Evolutionary conservation across 2,113 vertebrate species (phyloP), one percentile per base, ranked within the genome.

Genomic region (Phocoena sinus): DNA sequence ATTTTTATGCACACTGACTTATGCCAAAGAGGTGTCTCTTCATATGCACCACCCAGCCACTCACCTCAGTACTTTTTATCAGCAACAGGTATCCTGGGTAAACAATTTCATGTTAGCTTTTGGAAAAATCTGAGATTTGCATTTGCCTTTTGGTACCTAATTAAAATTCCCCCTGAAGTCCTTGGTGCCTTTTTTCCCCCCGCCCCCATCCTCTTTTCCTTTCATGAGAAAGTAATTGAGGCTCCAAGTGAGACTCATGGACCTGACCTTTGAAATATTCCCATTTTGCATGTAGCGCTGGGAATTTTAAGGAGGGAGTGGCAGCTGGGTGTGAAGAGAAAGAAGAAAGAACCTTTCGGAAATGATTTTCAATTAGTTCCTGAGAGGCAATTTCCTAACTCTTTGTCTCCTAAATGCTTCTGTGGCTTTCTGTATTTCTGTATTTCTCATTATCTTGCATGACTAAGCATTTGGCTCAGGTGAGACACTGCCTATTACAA

Each of bases 381-480:
- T 82, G 89, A 96, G 63, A 95, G 95, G 88, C 90, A 79, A 94
- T 94, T 96, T 44, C 63, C 93, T 44, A 83, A 56, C 76, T 86
- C 91, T 60, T 87, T 97, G 91, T 94, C 95, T 95, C n/a, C 88
- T 67, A 41, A 70, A 94, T 38, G 96, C 92, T 76, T 84, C 91
- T 53, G 88, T 60, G 84, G 77, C 81, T 91, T 76, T 96, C 95
- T 74, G 20, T 53, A 63, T 76, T 89, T 96, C 96, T 88, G 33
- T 44, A 68, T 71, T 79, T 97, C 97, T 92, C 86, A 91, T 97
- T 94, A 96, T 91, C 94, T 90, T 86, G 82, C 26, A 3, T 89
- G 95, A 97, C 85, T 88, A 90, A 97, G 91, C 58, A 17, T 65
- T 81, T 70, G 50, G 84, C 71, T 91, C 95, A 97, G 95, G 95